Conservation (phyloP, 2,113 vertebrate genomes). For the Chrysemys picta region DNA sequence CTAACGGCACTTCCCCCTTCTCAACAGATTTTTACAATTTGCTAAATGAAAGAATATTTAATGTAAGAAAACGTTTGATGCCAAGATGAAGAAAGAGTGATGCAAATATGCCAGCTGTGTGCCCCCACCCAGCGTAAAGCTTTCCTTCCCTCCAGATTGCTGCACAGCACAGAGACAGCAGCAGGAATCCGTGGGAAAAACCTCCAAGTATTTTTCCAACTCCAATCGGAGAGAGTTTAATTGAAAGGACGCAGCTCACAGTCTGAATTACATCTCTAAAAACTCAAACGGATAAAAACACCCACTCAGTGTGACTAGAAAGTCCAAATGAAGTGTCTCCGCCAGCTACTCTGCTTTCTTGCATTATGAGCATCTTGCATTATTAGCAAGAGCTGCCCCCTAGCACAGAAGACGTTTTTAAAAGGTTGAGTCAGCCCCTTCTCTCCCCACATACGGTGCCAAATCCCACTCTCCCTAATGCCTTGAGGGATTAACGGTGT, state of each 20-base stretch:
- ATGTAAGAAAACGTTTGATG: conserved; percentile 13
- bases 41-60: neutral
- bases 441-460: conserved; percentile 50
- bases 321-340: conserved; percentile 43
- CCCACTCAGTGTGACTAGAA: conserved; percentile 43
- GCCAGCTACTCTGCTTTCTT: conserved; percentile 44
- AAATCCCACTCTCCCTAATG: conserved; percentile 70
- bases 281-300: conserved; percentile 47
- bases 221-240: conserved; percentile 2
- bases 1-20: neutral
- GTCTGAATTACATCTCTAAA: conserved; percentile 31
- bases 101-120: neutral
- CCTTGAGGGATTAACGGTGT: conserved; percentile 73
- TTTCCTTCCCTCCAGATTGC: neutral
- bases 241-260: neutral
- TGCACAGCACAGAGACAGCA: neutral
- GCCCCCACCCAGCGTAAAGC: conserved; percentile 3
- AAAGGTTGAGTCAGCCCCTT: conserved; percentile 65
- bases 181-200: conserved; percentile 40
- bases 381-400: conserved; percentile 53
- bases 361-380: neutral
- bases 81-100: conserved; percentile 7
- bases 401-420: conserved; percentile 46
- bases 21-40: neutral
- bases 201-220: conserved; percentile 53